phyloP scores from a whole-genome alignment of 2,888 invertebrate species.

The Ochropleura plecta region DNA sequence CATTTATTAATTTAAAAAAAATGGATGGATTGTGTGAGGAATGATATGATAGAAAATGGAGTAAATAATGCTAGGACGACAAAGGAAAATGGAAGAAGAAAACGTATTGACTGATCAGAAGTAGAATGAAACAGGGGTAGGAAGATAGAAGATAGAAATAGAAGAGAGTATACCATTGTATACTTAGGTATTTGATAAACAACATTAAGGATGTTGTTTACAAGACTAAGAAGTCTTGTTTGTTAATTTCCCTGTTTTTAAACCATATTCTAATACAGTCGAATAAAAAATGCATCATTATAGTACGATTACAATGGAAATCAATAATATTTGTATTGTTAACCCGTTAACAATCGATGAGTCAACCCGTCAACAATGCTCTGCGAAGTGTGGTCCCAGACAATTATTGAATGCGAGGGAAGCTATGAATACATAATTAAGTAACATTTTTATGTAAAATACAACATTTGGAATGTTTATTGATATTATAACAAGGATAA shows the following conservation, averaged over 20 bases:
- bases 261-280: not conserved
- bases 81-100: too few species aligned
- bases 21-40: too few species aligned
- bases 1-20: too few species aligned
- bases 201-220: too few species aligned
- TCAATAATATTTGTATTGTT: constrained; percentile 41
- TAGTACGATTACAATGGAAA: constrained; percentile 9
- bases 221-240: not conserved
- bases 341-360: constrained; percentile 25
- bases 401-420: constrained; percentile 21
- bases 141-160: too few species aligned
- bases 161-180: too few species aligned
- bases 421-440: constrained; percentile 26
- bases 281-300: constrained; percentile 15
- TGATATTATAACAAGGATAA: constrained; percentile 1
- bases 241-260: not conserved
- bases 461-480: constrained; percentile 21
- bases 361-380: constrained; percentile 2
- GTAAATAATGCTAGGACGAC: too few species aligned
- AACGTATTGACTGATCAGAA: too few species aligned
- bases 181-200: not conserved
- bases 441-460: constrained; percentile 26
- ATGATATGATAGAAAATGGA: too few species aligned
- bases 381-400: constrained; percentile 3
- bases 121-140: too few species aligned